Conservation (phyloP, 2,888 invertebrate species). For the Corythucha ciliata region DNA sequence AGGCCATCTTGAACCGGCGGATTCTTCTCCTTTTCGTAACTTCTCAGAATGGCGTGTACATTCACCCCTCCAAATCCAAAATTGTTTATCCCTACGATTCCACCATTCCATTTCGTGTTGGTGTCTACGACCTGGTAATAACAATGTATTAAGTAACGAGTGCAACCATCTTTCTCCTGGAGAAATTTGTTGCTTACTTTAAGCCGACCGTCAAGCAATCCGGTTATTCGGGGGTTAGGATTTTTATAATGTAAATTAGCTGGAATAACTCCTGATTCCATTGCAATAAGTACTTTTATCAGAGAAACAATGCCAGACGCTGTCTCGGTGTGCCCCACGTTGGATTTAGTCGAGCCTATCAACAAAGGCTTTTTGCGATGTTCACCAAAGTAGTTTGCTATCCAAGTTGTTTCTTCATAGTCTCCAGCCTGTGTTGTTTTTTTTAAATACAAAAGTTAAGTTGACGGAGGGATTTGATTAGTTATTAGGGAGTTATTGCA, state of each 20-base stretch:
- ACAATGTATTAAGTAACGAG: no score
- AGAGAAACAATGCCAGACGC: conserved; percentile 83
- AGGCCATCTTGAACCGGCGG: conserved; percentile 48
- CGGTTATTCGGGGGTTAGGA: conserved; percentile 86
- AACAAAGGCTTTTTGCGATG: conserved; percentile 64
- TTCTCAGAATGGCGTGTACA: conserved; percentile 79
- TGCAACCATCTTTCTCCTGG: no score
- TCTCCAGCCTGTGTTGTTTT: conserved; percentile 64
- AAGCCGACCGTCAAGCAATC: conserved; percentile 80
- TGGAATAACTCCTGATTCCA: conserved; percentile 84
- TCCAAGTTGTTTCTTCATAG: conserved; percentile 93
- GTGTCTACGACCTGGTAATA: conserved; percentile 78
- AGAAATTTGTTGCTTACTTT: no score
- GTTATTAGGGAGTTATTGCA: background rate
- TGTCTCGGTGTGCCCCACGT: conserved; percentile 98
- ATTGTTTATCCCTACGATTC: conserved; percentile 87
- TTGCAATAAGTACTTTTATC: conserved; percentile 83
- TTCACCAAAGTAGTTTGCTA: conserved; percentile 83
- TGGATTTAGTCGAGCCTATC: conserved; percentile 94
- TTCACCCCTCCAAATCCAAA: conserved; percentile 98
- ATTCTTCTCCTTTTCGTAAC: conserved; percentile 62
- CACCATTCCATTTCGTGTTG: conserved; percentile 77
- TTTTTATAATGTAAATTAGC: conserved; percentile 78
- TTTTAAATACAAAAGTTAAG: no score
- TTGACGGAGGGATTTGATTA: background rate